A percentile compares a stretch with the other conserved stretches of the same genome.
These are phyloP conservation scores for Zaprionus nigranus DNA, from an alignment of 1,140 invertebrate genomes.

Conservation along the genomic window DNA sequence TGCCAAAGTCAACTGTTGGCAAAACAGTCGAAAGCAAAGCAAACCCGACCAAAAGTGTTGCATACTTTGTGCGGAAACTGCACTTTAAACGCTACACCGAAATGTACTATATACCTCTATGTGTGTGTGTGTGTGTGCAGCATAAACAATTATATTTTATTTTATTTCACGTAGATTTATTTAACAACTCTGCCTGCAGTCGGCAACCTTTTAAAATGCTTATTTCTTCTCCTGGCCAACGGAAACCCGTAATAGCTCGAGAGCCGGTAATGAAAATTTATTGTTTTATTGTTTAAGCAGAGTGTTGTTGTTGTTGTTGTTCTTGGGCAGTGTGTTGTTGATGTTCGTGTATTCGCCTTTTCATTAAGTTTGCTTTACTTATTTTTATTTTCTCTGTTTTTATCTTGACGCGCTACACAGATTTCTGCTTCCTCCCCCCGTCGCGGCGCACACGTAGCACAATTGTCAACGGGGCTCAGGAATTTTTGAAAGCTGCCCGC, in stretches of 20 bases:
- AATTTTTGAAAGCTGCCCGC: conserved; percentile 53
- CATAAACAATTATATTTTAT: conserved; percentile 61
- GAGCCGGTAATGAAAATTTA: conserved; percentile 81
- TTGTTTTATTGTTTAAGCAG: conserved; percentile 80
- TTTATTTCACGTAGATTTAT: conserved; percentile 24
- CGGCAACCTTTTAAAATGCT: conserved; percentile 28
- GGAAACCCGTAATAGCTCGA: conserved; percentile 75
- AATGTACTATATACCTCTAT: conserved; percentile 43
- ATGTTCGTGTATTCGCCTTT: conserved; percentile 16
- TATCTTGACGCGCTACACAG: conserved; percentile 38
- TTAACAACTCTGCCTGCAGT: conserved; percentile 30
- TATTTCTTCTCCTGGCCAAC: conserved; percentile 44
- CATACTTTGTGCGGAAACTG: conserved; percentile 49
- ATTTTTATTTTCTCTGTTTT: conserved; percentile 22
- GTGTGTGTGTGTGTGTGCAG: not conserved
- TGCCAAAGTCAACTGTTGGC: conserved; percentile 64
- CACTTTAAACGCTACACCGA: conserved; percentile 55
- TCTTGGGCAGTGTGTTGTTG: conserved; percentile 1
- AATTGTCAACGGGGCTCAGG: conserved; percentile 42
- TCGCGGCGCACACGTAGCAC: not conserved
- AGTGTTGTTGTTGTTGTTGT: conserved; percentile 9
- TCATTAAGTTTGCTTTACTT: conserved; percentile 20
- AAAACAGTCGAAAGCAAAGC: conserved; percentile 40
- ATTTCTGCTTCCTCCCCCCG: conserved; percentile 1
- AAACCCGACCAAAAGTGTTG: conserved; percentile 34